These are phyloP conservation scores for Anguilla megastoma DNA, from an alignment of 2,797 vertebrate species.

Conservation along the genomic window DNA sequence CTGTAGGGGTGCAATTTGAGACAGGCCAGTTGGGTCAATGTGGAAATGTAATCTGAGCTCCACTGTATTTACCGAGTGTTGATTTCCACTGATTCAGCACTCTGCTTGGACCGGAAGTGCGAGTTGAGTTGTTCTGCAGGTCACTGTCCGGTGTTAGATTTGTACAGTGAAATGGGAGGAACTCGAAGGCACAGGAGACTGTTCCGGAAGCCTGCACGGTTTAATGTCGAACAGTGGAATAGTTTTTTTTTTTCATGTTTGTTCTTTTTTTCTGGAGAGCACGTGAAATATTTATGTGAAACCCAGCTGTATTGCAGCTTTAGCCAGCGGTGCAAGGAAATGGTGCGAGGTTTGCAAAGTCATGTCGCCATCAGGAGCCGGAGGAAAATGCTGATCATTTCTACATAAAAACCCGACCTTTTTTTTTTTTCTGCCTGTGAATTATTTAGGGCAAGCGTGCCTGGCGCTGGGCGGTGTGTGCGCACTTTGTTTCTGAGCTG, in stretches of 20 bases:
- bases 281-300: constrained; percentile 36
- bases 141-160: constrained; percentile 28
- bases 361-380: constrained; percentile 19
- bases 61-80: constrained; percentile 32
- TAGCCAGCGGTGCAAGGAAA: neutral
- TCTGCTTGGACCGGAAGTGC: constrained; percentile 45
- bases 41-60: constrained; percentile 54
- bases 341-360: neutral
- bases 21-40: constrained; percentile 51
- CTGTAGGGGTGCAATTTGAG: constrained; percentile 52
- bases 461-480: neutral
- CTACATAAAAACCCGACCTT: neutral
- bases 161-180: constrained; percentile 32
- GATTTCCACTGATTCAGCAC: constrained; percentile 49
- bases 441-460: neutral
- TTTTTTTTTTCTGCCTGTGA: neutral
- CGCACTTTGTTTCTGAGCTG: constrained; percentile 25
- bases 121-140: constrained; percentile 60
- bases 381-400: neutral
- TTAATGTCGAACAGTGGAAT: constrained; percentile 19
- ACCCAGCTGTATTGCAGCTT: constrained; percentile 2
- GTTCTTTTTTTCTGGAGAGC: neutral
- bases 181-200: neutral
- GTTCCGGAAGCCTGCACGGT: constrained; percentile 18
- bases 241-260: neutral